Evolutionary conservation across 2,888 invertebrate species (phyloP).

Genomic region (Drosophila siamana): DNA sequence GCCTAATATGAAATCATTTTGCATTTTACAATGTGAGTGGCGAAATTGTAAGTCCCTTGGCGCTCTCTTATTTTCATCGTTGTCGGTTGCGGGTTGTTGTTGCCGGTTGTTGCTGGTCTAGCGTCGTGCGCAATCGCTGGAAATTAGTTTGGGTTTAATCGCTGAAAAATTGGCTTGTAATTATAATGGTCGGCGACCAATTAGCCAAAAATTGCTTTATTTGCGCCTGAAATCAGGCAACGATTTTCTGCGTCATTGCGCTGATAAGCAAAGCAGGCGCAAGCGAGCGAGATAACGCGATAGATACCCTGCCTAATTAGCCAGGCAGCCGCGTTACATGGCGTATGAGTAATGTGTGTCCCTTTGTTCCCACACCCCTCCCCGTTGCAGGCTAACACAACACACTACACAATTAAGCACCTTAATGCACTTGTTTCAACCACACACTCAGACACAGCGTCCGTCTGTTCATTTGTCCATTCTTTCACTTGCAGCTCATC

Average conservation of each 20-base stretch:
- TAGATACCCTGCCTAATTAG: neutral
- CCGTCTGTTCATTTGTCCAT: neutral
- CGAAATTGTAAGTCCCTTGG: conserved; percentile 1
- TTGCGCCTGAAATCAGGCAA: conserved; percentile 2
- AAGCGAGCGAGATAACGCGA: neutral
- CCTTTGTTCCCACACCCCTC: no score
- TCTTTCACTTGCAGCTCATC: conserved; percentile 3
- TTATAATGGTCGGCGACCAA: conserved; percentile 46
- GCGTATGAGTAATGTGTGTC: neutral
- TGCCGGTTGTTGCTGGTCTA: neutral
- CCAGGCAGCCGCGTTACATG: neutral
- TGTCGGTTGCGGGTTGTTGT: no score
- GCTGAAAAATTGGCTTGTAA: conserved; percentile 57
- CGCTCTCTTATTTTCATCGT: no score
- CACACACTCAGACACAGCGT: neutral
- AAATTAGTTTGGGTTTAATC: conserved; percentile 54
- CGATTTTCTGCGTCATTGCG: conserved; percentile 23
- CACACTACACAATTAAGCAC: neutral
- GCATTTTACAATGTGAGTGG: conserved; percentile 32
- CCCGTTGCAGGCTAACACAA: neutral
- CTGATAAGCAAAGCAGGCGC: no score
- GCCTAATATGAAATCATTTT: conserved; percentile 60
- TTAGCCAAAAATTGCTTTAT: conserved; percentile 39
- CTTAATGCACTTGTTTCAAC: neutral
- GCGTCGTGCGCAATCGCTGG: conserved; percentile 17